Evolutionary conservation across 2,797 vertebrate genomes (phyloP), one percentile per base, ranked within the genome.

Genomic region (Parauchenoglanis punctatus): DNA sequence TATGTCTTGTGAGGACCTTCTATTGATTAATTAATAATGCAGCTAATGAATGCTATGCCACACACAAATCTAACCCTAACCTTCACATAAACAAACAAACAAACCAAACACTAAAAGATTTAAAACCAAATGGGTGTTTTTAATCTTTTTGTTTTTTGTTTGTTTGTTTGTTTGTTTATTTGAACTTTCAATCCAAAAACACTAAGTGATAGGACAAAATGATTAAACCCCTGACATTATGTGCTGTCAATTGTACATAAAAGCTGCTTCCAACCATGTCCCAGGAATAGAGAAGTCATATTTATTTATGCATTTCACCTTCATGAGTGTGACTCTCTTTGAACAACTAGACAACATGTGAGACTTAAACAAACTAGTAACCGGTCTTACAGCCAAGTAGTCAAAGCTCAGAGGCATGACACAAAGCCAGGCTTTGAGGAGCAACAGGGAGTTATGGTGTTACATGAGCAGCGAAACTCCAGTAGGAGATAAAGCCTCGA

Each of bases 301-400:
- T 44, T 70, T 75, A 46, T 75, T 49, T 6, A 54, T 77, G 15
- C 17, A 31, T 31, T 54, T 80, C 18, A 40, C 54, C 18, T 5
- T 52, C 25, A 28, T 23, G 31, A 58, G 31, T 80, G 18, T 80
- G 18, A 35, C 31, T 12, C 52, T 11, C 3, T 20, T 56, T 28
- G n/a, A 44, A 52, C 49, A 52, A n/a, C 46, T 2, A 76, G 25
- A 56, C 52, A 80, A 35, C 28, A 59, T 23, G 31, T 35, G 54
- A 23, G 20, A 23, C 54, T 35, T 35, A 81, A 44, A 44, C 35
- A 61, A 81, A 81, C 56, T n/a, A 81, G 78, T 81, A 59, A 81
- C 77, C 54, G 56, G 77, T 61, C 56, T 81, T 61, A 81, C 58
- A 40, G 56, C 56, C 56, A 61, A 1, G 46, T 20, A 15, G 78